phyloP scores from a whole-genome alignment of 2,888 invertebrate genomes.

The Sinodicranocentrus sp. region DNA sequence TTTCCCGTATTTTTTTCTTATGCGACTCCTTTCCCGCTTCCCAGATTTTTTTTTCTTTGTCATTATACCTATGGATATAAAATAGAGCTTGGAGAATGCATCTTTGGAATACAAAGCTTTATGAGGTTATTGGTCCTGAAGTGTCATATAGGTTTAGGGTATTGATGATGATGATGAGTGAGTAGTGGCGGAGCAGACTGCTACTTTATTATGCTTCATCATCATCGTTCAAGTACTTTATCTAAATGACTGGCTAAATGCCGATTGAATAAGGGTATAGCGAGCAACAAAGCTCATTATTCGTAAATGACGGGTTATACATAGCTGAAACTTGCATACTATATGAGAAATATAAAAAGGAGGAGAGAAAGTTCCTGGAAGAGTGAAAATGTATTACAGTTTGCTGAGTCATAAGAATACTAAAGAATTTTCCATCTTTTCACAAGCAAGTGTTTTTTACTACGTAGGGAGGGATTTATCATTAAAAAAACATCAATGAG shows the following conservation, averaged over 20 bases:
- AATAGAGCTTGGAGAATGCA: neutral
- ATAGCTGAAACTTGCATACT: too few species aligned
- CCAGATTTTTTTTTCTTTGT: too few species aligned
- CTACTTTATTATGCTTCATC: constrained; percentile 29
- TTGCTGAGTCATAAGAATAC: neutral
- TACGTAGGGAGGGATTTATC: constrained; percentile 11
- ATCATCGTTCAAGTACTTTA: constrained; percentile 15
- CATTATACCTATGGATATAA: too few species aligned
- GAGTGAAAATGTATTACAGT: too few species aligned
- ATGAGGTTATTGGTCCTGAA: constrained; percentile 46
- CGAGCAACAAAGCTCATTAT: too few species aligned
- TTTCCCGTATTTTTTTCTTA: neutral
- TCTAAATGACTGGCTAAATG: constrained; percentile 36
- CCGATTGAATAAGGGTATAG: constrained; percentile 15
- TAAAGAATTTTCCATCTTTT: neutral
- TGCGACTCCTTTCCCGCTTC: neutral
- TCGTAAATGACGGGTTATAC: too few species aligned
- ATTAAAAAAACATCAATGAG: constrained; percentile 13
- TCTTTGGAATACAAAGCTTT: constrained; percentile 42
- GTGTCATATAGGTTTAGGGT: constrained; percentile 32
- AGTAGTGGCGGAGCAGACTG: neutral
- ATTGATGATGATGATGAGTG: constrained; percentile 24
- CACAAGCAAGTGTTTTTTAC: neutral
- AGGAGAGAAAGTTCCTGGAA: too few species aligned
- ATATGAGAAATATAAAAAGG: neutral